A percentile compares a stretch with the other conserved stretches of the same genome.
Evolutionary conservation across 2,888 invertebrate genomes (phyloP).

Genomic region (Oxyteleia sp.): DNA sequence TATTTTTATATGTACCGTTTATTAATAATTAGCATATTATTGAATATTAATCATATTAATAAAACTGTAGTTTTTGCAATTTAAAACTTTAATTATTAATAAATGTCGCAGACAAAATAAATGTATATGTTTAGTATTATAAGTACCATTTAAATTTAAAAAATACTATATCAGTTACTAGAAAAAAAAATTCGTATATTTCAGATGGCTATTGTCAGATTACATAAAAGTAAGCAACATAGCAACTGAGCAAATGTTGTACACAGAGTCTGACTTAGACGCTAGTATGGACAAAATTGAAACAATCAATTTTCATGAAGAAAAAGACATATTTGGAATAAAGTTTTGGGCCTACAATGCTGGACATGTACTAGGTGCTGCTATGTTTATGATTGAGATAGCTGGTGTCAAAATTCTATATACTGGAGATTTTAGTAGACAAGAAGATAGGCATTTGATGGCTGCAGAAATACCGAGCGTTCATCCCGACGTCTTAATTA

Average conservation of each 20-base stretch:
- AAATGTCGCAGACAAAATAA: too few relatives aligned
- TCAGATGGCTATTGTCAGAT: conserved; percentile 98
- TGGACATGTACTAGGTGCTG: conserved; percentile 99
- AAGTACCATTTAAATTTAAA: too few relatives aligned
- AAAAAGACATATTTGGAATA: conserved; percentile 98
- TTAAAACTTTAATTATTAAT: too few relatives aligned
- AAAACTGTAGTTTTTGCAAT: too few relatives aligned
- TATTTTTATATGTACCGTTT: too few relatives aligned
- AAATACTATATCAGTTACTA: too few relatives aligned
- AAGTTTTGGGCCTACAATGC: conserved; percentile 99
- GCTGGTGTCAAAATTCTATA: conserved; percentile 98
- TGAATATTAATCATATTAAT: too few relatives aligned
- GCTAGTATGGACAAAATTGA: conserved; percentile 99
- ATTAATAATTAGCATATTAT: too few relatives aligned
- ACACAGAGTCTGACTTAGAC: conserved; percentile 98
- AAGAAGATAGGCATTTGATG: conserved; percentile 99
- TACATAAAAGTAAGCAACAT: conserved; percentile 99
- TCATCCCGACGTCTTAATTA: conserved; percentile 98
- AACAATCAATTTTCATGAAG: conserved; percentile 99
- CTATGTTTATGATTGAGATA: conserved; percentile 99
- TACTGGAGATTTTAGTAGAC: conserved; percentile 99
- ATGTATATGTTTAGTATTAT: too few relatives aligned
- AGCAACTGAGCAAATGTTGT: conserved; percentile 98
- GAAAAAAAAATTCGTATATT: conserved; percentile 9
- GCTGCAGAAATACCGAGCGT: conserved; percentile 99